phyloP scores from a whole-genome alignment of 2,888 invertebrate genomes.

The Octonoba sinensis region DNA sequence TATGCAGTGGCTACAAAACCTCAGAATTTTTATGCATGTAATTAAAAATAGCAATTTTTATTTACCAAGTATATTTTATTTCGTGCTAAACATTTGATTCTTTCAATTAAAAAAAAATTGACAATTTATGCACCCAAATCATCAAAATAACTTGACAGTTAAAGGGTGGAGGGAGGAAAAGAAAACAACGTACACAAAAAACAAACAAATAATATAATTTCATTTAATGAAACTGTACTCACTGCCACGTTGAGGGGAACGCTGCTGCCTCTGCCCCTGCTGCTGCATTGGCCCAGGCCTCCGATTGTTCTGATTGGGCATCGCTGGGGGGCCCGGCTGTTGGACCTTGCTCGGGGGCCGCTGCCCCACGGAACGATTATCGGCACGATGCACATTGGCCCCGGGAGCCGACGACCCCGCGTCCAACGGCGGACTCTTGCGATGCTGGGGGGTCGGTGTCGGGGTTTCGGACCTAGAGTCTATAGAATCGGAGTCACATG shows the following conservation, averaged over 20 bases:
- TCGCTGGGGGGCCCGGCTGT: neutral
- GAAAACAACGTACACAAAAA: too few relatives aligned
- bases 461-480: conserved; percentile 73
- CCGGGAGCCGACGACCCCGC: conserved; percentile 81
- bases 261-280: conserved; percentile 44
- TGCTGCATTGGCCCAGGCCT: neutral
- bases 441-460: conserved; percentile 69
- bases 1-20: too few relatives aligned
- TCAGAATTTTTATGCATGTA: too few relatives aligned
- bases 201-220: too few relatives aligned
- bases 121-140: too few relatives aligned
- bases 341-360: neutral
- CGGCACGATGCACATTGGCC: conserved; percentile 11
- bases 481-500: conserved; percentile 28
- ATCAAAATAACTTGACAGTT: too few relatives aligned
- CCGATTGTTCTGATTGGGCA: conserved; percentile 6
- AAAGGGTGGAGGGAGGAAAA: too few relatives aligned
- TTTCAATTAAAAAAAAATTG: too few relatives aligned
- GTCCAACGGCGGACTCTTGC: conserved; percentile 88
- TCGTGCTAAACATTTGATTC: too few relatives aligned
- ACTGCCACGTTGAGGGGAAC: conserved; percentile 52
- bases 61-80: too few relatives aligned
- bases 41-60: too few relatives aligned
- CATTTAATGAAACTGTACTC: neutral
- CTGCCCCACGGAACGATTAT: conserved; percentile 35